Evolutionary conservation across 2,113 vertebrate species (phyloP).

Genomic region (Bambusicola thoracicus): DNA sequence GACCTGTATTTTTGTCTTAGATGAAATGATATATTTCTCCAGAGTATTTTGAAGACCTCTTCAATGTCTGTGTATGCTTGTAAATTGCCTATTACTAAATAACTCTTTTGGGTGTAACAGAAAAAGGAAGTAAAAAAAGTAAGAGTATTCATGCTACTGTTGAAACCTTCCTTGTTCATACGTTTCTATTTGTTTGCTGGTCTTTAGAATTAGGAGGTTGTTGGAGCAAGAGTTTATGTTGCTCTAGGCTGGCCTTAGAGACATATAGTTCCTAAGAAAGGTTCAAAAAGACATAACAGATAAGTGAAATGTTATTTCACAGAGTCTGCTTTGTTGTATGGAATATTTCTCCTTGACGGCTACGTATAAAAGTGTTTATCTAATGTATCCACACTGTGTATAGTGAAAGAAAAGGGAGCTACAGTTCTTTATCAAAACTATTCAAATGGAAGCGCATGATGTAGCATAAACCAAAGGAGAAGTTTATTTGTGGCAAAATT

Average conservation of each 20-base stretch:
- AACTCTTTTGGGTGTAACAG: background rate
- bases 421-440: slow-evolving; percentile 68
- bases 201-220: background rate
- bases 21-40: background rate
- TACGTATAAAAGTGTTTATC: slow-evolving; percentile 66
- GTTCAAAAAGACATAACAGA: slow-evolving; percentile 50
- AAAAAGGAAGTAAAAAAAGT: background rate
- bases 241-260: background rate
- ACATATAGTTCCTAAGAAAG: background rate
- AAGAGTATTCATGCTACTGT: background rate
- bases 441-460: slow-evolving; percentile 22
- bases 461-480: slow-evolving; percentile 46
- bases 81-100: background rate
- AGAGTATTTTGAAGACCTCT: slow-evolving; percentile 40
- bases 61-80: background rate
- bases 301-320: slow-evolving; percentile 68
- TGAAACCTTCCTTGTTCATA: background rate
- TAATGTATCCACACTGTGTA: slow-evolving; percentile 61
- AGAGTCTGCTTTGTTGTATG: slow-evolving; percentile 39
- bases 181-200: background rate
- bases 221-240: background rate
- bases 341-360: slow-evolving; percentile 66
- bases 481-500: slow-evolving; percentile 65
- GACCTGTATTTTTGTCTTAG: background rate
- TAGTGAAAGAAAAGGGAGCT: slow-evolving; percentile 66